Conservation (phyloP, 2,797 vertebrate species). For the Malacoraja senta region DNA sequence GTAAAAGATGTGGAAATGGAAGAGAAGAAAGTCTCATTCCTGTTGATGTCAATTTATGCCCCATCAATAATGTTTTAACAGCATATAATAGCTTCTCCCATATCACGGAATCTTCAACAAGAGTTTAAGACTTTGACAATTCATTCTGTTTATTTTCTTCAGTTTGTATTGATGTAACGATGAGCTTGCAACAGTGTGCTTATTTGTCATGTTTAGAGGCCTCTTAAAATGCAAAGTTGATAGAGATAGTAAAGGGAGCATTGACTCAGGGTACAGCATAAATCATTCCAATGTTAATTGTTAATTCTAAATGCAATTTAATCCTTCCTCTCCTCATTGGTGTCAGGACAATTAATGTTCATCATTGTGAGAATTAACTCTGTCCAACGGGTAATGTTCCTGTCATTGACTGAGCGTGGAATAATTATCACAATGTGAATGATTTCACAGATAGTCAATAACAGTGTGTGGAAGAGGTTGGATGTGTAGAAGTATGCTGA, state of each 20-base stretch:
- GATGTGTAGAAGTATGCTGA: not conserved
- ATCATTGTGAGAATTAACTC: not conserved
- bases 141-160: not conserved
- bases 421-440: not conserved
- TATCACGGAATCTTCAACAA: not conserved
- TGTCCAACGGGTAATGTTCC: not conserved
- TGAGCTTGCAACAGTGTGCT: not conserved
- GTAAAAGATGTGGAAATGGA: not conserved
- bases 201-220: not conserved
- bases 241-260: not conserved
- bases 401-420: not conserved
- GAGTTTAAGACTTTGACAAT: not conserved
- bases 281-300: not conserved
- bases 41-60: not conserved
- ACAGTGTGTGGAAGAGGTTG: too few relatives aligned
- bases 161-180: not conserved
- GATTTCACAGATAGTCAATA: not conserved
- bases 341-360: not conserved
- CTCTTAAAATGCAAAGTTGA: not conserved
- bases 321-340: not conserved
- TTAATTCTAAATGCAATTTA: too few relatives aligned
- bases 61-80: not conserved
- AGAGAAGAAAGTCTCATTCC: not conserved
- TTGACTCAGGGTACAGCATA: not conserved
- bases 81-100: not conserved